These are phyloP conservation scores for Coenonympha arcania DNA, from an alignment of 2,888 invertebrate species.

Conservation along the genomic window DNA sequence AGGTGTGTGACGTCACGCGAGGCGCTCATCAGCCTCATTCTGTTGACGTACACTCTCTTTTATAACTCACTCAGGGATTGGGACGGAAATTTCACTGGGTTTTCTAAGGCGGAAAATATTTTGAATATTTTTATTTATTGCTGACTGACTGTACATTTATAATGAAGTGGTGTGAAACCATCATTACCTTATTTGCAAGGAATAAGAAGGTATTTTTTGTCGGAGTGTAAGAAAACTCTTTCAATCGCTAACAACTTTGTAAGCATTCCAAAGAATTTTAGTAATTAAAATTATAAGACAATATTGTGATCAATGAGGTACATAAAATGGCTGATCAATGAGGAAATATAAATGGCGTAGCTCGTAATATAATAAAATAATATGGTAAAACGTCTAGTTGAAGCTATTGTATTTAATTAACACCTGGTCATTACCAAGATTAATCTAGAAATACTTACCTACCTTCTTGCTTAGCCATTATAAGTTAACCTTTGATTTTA, in stretches of 20 bases:
- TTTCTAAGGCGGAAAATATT: not conserved
- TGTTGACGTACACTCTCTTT: conserved; percentile 33
- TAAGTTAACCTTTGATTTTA: not conserved
- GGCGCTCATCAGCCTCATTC: conserved; percentile 51
- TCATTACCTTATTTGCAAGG: too few relatives aligned
- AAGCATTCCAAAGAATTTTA: too few relatives aligned
- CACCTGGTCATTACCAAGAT: not conserved
- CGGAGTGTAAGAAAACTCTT: too few relatives aligned
- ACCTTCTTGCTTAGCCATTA: not conserved
- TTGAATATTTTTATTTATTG: too few relatives aligned
- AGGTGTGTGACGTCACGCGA: conserved; percentile 46
- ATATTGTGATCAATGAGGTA: not conserved
- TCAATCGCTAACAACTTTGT: too few relatives aligned
- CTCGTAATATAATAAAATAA: not conserved
- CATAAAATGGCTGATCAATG: too few relatives aligned
- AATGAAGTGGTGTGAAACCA: too few relatives aligned
- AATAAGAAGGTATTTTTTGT: too few relatives aligned
- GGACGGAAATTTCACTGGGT: conserved; percentile 25
- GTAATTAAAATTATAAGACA: too few relatives aligned
- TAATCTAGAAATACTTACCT: not conserved
- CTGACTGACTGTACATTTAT: too few relatives aligned
- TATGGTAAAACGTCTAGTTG: not conserved
- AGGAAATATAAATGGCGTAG: too few relatives aligned
- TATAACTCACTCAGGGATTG: conserved; percentile 44
- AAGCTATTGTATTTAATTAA: not conserved